Evolutionary conservation across 2,113 vertebrate genomes (phyloP).

Genomic region (Lipotes vexillifer): DNA sequence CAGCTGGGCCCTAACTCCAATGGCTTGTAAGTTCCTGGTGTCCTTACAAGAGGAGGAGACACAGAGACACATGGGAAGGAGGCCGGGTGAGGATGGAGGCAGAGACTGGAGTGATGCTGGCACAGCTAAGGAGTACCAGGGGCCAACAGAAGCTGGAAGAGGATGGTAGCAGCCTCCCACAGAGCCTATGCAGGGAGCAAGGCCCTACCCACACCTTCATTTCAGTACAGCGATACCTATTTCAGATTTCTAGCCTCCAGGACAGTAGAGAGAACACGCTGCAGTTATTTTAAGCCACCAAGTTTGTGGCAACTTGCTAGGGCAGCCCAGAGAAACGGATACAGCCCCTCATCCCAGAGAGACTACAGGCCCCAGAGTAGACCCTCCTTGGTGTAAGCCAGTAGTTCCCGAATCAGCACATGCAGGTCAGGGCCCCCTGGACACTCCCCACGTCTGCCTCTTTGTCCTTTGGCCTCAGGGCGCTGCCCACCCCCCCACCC

Average conservation of each 20-base stretch:
- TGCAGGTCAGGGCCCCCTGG: background rate
- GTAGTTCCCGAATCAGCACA: rapidly evolving
- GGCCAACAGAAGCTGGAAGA: background rate
- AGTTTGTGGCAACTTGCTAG: rapidly evolving
- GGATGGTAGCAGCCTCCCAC: background rate
- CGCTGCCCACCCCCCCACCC: rapidly evolving
- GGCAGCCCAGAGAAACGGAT: rapidly evolving
- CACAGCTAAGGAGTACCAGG: background rate
- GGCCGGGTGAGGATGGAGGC: background rate
- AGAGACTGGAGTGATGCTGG: rapidly evolving
- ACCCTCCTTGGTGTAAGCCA: rapidly evolving
- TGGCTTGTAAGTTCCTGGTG: background rate
- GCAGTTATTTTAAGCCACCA: background rate
- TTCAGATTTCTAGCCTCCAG: background rate
- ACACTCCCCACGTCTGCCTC: rapidly evolving
- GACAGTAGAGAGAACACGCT: background rate
- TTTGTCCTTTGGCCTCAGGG: background rate
- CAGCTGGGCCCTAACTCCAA: background rate
- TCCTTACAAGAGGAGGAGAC: background rate
- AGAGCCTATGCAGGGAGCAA: rapidly evolving
- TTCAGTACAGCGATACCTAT: background rate
- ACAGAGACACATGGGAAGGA: background rate
- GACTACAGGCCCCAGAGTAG: background rate
- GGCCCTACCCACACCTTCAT: background rate
- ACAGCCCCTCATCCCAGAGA: background rate